These are phyloP conservation scores for Muscina levida DNA, from an alignment of 2,888 invertebrate species.

Conservation along the genomic window DNA sequence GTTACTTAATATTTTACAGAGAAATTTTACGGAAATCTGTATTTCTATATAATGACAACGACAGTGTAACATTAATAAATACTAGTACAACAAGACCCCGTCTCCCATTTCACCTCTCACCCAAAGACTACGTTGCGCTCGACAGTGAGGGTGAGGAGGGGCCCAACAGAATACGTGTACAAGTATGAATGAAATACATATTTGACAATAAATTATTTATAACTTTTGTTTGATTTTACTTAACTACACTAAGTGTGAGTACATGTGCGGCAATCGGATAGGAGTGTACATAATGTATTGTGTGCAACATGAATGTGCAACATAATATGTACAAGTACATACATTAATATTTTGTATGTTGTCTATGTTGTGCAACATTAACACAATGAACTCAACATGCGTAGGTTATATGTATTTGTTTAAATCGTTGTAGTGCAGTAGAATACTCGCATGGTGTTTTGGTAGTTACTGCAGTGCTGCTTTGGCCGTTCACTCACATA, in stretches of 20 bases:
- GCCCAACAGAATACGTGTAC: no score
- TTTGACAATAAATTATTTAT: conserved; percentile 22
- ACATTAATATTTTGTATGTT: conserved; percentile 26
- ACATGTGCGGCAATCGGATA: no score
- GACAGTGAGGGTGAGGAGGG: no score
- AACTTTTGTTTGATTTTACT: neutral
- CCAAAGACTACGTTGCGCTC: no score
- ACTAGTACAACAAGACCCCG: no score
- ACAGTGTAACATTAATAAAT: neutral
- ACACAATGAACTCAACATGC: conserved; percentile 71
- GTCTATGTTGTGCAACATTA: conserved; percentile 36
- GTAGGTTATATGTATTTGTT: neutral
- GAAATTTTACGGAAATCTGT: conserved; percentile 49
- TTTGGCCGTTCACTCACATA: no score
- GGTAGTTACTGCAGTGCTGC: no score
- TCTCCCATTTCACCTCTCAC: no score
- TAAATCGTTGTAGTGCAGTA: neutral
- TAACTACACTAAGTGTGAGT: no score
- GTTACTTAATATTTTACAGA: conserved; percentile 36
- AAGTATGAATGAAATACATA: neutral
- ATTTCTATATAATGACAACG: neutral
- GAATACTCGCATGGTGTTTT: no score
- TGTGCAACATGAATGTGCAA: no score
- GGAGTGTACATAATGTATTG: no score
- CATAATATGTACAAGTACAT: neutral